Percentiles rank a stretch among this genome's conserved stretches.
Evolutionary conservation across 2,113 vertebrate species (phyloP).

Genomic region (Oenanthe oenanthe): DNA sequence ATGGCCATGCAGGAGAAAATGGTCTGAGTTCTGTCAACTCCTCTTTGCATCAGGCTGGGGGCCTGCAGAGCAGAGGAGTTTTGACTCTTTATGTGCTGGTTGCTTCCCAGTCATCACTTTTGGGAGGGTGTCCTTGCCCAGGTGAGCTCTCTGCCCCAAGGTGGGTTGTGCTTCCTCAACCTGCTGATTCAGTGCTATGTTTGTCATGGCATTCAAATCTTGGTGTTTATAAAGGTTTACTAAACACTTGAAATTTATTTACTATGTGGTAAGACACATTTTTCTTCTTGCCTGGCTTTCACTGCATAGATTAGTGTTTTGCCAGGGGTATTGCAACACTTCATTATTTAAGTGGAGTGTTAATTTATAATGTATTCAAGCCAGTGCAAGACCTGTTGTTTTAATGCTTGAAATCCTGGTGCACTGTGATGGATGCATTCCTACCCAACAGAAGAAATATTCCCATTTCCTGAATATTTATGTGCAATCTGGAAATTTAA

Average conservation of each 20-base stretch:
- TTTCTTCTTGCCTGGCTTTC: slow-evolving; percentile 26
- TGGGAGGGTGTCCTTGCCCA: not conserved
- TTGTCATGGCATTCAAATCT: not conserved
- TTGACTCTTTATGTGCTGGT: not conserved
- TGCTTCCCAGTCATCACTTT: not conserved
- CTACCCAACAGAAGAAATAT: not conserved
- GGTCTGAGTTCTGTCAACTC: not conserved
- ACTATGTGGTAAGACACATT: slow-evolving; percentile 27
- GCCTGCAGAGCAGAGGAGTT: not conserved
- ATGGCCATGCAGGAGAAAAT: not conserved
- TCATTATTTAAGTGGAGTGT: slow-evolving; percentile 19
- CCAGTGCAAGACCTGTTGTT: not conserved
- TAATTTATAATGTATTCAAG: slow-evolving; percentile 23
- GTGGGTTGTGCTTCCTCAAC: not conserved
- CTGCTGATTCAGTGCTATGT: not conserved
- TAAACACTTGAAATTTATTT: slow-evolving; percentile 52
- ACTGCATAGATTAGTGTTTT: slow-evolving; percentile 56
- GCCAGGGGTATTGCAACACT: not conserved
- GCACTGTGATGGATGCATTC: not conserved
- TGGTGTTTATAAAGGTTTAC: slow-evolving; percentile 54
- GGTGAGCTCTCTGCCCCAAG: not conserved
- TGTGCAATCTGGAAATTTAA: not conserved
- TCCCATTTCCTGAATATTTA: not conserved
- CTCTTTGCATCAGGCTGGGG: not conserved
- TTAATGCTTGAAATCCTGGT: not conserved